Conservation (phyloP, 1,140 invertebrate genomes). For the Galleria mellonella region DNA sequence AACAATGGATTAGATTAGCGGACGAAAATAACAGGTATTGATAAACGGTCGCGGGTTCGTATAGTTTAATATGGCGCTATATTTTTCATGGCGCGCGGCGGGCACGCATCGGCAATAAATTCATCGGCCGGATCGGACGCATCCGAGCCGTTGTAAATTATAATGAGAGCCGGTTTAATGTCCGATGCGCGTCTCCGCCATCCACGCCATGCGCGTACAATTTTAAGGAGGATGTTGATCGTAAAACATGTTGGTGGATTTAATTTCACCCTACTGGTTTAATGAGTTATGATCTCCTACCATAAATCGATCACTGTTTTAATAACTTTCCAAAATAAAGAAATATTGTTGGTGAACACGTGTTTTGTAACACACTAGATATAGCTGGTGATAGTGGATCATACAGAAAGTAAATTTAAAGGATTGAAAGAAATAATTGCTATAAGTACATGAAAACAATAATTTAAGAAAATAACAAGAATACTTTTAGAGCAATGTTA, state of each 20-base stretch:
- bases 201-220: conserved; percentile 14
- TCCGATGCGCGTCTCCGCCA: conserved; percentile 13
- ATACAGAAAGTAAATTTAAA: too few species aligned
- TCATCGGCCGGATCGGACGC: conserved; percentile 47
- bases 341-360: too few species aligned
- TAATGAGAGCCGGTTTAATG: conserved; percentile 61
- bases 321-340: conserved; percentile 1
- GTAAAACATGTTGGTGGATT: conserved; percentile 60
- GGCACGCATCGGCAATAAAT: conserved; percentile 57
- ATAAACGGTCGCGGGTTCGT: not conserved
- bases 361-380: too few species aligned
- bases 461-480: too few species aligned
- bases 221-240: conserved; percentile 57
- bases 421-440: too few species aligned
- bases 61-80: conserved; percentile 37
- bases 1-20: conserved; percentile 4
- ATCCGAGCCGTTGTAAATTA: conserved; percentile 55
- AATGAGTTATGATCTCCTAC: conserved; percentile 33
- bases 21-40: not conserved
- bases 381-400: too few species aligned
- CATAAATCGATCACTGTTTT: conserved; percentile 22
- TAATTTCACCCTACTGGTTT: conserved; percentile 61
- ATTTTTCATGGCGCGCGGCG: conserved; percentile 41
- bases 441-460: too few species aligned
- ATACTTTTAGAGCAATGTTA: too few species aligned